phyloP scores from a whole-genome alignment of 2,113 vertebrate species.

The Meriones unguiculatus region DNA sequence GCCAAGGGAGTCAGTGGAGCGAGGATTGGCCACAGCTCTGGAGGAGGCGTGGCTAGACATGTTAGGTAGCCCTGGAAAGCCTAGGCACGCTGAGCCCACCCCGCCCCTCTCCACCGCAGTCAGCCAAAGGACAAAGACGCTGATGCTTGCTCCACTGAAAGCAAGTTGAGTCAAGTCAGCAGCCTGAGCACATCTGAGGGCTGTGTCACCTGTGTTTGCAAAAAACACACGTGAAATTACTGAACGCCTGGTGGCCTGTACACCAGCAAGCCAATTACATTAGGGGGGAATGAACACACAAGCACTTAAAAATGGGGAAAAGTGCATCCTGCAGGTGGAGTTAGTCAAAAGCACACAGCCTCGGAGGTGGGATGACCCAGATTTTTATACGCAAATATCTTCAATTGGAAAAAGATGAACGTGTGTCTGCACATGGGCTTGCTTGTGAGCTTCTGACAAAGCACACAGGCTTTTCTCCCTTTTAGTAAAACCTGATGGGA shows the following conservation, averaged over 20 bases:
- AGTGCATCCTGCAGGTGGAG: not conserved
- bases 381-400: not conserved
- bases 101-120: not conserved
- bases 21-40: not conserved
- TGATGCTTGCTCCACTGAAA: not conserved
- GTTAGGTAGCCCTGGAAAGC: not conserved
- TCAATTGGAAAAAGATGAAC: conserved; percentile 1
- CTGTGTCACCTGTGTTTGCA: not conserved
- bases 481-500: not conserved
- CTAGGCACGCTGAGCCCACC: not conserved
- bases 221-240: not conserved
- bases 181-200: not conserved
- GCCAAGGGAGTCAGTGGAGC: not conserved
- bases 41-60: not conserved
- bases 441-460: not conserved
- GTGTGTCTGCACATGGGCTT: not conserved
- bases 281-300: not conserved
- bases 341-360: not conserved
- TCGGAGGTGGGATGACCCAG: not conserved
- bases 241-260: not conserved
- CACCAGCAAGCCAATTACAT: not conserved
- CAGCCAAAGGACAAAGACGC: not conserved
- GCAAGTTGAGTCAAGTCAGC: conserved; percentile 36
- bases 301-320: not conserved
- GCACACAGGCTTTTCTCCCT: not conserved